These are phyloP conservation scores for Scaptodrosophila lebanonensis DNA, from an alignment of 1,140 invertebrate species.

Conservation along the genomic window DNA sequence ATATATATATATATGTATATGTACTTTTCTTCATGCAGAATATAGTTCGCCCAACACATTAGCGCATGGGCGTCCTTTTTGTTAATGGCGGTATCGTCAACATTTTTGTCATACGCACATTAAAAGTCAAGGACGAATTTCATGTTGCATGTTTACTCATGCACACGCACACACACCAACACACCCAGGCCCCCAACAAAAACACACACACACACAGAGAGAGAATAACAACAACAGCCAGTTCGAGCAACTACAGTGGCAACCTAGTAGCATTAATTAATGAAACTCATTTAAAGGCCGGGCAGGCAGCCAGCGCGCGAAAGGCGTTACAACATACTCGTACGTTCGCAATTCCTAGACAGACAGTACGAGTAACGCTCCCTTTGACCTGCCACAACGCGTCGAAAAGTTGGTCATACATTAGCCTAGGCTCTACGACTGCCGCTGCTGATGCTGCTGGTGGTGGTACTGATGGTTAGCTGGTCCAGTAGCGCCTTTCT, in stretches of 20 bases:
- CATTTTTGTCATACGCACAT: conserved; percentile 73
- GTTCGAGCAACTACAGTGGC: conserved; percentile 36
- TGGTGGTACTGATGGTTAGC: too few relatives aligned
- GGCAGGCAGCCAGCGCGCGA: conserved; percentile 6
- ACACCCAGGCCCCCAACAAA: conserved; percentile 9
- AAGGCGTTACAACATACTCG: neutral
- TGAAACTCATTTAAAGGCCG: conserved; percentile 66
- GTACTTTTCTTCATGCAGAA: conserved; percentile 6
- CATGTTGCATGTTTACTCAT: conserved; percentile 69
- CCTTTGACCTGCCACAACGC: conserved; percentile 72
- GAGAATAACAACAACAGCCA: conserved; percentile 38
- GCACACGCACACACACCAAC: conserved; percentile 31
- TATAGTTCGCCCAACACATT: conserved; percentile 54
- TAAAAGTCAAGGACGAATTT: conserved; percentile 75
- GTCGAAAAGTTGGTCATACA: conserved; percentile 38
- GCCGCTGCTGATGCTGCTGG: too few relatives aligned
- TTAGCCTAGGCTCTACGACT: conserved; percentile 57
- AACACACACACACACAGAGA: conserved; percentile 20
- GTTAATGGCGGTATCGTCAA: too few relatives aligned
- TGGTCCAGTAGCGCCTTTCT: too few relatives aligned
- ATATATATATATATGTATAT: neutral
- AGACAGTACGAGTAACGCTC: conserved; percentile 30
- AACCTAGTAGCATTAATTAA: conserved; percentile 68
- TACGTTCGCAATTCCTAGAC: conserved; percentile 12
- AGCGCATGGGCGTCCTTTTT: conserved; percentile 9